Evolutionary conservation across 2,797 vertebrate genomes (phyloP).

Genomic region (Hoplostethus mediterraneus): DNA sequence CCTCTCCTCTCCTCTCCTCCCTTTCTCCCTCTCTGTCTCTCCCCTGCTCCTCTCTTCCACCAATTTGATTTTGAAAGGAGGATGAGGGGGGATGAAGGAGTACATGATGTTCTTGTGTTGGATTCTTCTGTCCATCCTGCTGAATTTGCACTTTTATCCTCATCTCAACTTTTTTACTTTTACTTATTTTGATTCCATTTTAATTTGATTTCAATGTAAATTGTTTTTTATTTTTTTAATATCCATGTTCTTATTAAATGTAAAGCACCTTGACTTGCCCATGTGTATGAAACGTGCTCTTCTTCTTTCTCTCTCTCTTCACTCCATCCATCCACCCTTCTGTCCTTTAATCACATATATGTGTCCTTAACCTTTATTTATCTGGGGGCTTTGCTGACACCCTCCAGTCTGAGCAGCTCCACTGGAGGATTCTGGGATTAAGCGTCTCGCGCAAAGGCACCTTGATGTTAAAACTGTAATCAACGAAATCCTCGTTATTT

Average conservation of each 20-base stretch:
- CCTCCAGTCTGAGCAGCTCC: background rate
- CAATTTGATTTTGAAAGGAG: conserved; percentile 6
- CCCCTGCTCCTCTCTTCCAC: background rate
- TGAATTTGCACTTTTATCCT: too few relatives aligned
- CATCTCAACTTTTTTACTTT: background rate
- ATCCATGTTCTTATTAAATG: too few relatives aligned
- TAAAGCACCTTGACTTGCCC: too few relatives aligned
- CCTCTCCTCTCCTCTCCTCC: conserved; percentile 5
- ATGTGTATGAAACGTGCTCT: too few relatives aligned
- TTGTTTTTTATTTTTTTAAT: too few relatives aligned
- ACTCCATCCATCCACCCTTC: background rate
- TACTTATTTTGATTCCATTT: too few relatives aligned
- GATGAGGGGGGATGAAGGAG: conserved; percentile 12
- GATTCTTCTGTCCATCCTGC: too few relatives aligned
- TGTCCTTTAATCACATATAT: conserved; percentile 34
- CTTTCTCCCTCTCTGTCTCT: background rate
- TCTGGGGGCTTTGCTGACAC: conserved; percentile 2
- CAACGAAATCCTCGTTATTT: too few relatives aligned
- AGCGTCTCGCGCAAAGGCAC: background rate
- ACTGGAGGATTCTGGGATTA: background rate
- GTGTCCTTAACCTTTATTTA: conserved; percentile 42
- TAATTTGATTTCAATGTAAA: too few relatives aligned
- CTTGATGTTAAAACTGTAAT: background rate
- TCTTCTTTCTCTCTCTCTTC: background rate
- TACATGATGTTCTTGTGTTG: background rate